These are phyloP conservation scores for Micrastur ruficollis DNA, from an alignment of 2,797 vertebrate species.

Conservation along the genomic window DNA sequence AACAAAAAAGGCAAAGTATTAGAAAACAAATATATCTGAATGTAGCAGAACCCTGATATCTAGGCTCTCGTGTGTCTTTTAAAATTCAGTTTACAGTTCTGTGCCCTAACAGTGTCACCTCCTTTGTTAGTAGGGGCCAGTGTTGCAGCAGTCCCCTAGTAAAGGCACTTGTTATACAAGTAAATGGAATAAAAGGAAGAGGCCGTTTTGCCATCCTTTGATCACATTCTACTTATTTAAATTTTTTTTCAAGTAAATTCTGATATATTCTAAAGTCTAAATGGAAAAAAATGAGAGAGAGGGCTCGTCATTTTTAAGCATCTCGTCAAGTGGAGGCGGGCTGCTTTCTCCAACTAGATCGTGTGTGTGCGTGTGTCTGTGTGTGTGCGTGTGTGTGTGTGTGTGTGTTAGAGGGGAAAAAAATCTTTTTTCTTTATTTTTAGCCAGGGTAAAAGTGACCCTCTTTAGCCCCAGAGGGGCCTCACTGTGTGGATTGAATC, in stretches of 20 bases:
- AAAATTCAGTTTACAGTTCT: slow-evolving; percentile 55
- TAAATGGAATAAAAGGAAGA: slow-evolving; percentile 48
- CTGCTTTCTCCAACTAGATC: background rate
- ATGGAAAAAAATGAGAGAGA: background rate
- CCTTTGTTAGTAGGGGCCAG: slow-evolving; percentile 69
- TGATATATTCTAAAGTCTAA: slow-evolving; percentile 8
- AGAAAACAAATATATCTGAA: slow-evolving; percentile 37
- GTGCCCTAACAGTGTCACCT: slow-evolving; percentile 54
- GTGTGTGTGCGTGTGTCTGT: background rate
- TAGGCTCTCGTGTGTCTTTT: background rate
- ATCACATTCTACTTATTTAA: slow-evolving; percentile 39
- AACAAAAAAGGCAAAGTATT: slow-evolving; percentile 34
- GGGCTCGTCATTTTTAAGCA: slow-evolving; percentile 19
- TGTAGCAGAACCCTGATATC: background rate
- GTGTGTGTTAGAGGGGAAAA: background rate
- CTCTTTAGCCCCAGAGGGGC: slow-evolving; percentile 74
- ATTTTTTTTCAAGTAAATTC: slow-evolving; percentile 45
- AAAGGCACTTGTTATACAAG: slow-evolving; percentile 68
- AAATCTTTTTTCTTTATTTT: slow-evolving; percentile 58
- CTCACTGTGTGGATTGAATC: slow-evolving; percentile 74
- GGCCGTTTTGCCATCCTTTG: slow-evolving; percentile 32
- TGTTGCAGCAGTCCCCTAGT: slow-evolving; percentile 29
- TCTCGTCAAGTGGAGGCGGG: slow-evolving; percentile 6
- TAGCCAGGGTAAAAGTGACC: slow-evolving; percentile 68
- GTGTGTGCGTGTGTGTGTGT: background rate